phyloP scores from a whole-genome alignment of 2,888 invertebrate species.

The Zygogramma bicolorata region DNA sequence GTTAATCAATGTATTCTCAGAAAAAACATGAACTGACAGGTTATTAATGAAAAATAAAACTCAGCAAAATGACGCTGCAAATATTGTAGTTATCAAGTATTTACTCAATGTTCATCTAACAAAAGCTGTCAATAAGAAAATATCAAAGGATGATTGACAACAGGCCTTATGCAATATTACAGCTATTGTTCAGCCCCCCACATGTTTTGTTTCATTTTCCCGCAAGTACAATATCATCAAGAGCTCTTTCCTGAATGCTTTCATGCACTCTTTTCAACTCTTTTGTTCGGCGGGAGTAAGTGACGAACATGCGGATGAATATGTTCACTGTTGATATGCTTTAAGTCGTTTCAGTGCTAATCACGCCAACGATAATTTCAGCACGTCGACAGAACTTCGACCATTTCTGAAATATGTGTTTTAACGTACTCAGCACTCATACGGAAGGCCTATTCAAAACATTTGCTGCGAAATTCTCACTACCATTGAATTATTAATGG shows the following conservation, averaged over 20 bases:
- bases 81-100: conserved; percentile 29
- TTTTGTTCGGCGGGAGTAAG: not conserved
- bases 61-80: conserved; percentile 10
- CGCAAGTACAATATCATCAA: conserved; percentile 25
- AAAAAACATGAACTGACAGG: not conserved
- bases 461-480: no score
- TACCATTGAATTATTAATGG: no score
- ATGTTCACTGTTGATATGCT: not conserved
- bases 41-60: not conserved
- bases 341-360: not conserved
- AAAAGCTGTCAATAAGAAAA: conserved; percentile 37
- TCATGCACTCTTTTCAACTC: not conserved
- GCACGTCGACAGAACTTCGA: not conserved
- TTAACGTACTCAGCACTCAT: no score
- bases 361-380: not conserved
- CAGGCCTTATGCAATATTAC: conserved; percentile 27
- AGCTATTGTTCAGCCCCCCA: conserved; percentile 34
- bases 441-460: no score
- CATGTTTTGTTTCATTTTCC: conserved; percentile 32
- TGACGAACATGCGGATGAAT: conserved; percentile 15
- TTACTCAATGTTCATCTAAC: conserved; percentile 31
- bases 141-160: conserved; percentile 40
- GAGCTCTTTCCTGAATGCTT: conserved; percentile 14
- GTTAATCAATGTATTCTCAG: no score
- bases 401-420: not conserved